phyloP scores from a whole-genome alignment of 2,888 invertebrate genomes.

The Acleris sparsana region DNA sequence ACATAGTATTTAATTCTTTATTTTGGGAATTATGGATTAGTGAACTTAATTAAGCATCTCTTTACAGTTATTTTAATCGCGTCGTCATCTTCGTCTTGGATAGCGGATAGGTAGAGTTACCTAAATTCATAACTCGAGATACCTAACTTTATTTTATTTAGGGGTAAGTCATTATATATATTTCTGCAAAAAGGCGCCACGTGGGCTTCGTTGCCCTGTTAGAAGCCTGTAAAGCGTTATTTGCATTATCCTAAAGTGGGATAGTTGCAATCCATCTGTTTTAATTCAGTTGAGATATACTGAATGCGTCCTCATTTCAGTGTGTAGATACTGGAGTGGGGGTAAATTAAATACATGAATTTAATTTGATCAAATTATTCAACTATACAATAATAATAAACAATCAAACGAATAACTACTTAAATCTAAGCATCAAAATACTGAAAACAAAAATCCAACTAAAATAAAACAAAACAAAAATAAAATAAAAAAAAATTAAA shows the following conservation, averaged over 20 bases:
- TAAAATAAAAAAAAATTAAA: not conserved
- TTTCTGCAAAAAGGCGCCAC: slow-evolving; percentile 4
- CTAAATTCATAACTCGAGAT: slow-evolving; percentile 26
- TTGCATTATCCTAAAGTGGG: slow-evolving; percentile 27
- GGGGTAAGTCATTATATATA: slow-evolving; percentile 32
- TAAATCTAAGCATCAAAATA: not conserved
- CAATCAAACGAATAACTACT: not conserved
- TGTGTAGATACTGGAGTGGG: slow-evolving; percentile 7
- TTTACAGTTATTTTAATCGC: slow-evolving; percentile 33
- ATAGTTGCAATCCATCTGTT: slow-evolving; percentile 10
- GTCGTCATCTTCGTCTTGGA: slow-evolving; percentile 24
- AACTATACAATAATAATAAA: not conserved
- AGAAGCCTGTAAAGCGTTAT: not conserved
- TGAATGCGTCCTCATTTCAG: slow-evolving; percentile 15
- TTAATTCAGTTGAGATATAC: slow-evolving; percentile 18
- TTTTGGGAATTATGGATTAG: slow-evolving; percentile 5
- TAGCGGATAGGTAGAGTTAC: slow-evolving; percentile 33
- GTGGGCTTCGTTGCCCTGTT: slow-evolving; percentile 11
- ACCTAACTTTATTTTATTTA: slow-evolving; percentile 23
- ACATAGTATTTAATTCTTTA: slow-evolving; percentile 9
- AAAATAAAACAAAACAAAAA: not conserved
- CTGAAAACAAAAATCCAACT: not conserved
- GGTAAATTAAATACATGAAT: not conserved
- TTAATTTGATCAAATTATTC: not conserved
- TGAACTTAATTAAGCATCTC: slow-evolving; percentile 26